phyloP scores from a whole-genome alignment of 2,113 vertebrate species.

The Daubentonia madagascariensis region DNA sequence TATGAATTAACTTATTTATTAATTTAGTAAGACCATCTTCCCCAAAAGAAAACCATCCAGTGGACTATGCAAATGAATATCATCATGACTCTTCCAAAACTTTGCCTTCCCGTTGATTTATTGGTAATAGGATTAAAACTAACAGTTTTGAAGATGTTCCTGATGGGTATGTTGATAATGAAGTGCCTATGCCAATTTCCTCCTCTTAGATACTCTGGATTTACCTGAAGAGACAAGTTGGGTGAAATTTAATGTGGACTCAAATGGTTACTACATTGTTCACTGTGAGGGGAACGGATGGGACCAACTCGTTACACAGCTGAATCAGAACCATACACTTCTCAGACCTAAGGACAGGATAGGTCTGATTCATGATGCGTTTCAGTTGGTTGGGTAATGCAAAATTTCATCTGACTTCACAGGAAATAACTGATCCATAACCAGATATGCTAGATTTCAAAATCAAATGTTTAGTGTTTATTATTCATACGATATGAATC shows the following conservation, averaged over 20 bases:
- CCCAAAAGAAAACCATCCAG: not conserved
- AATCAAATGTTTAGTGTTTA: not conserved
- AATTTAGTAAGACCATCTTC: not conserved
- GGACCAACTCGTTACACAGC: slow-evolving; percentile 79
- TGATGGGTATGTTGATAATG: not conserved
- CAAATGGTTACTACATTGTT: slow-evolving; percentile 87
- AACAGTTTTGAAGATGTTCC: not conserved
- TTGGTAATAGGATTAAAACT: not conserved
- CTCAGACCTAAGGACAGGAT: slow-evolving; percentile 86
- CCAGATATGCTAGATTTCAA: not conserved
- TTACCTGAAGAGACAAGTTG: slow-evolving; percentile 80
- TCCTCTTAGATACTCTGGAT: slow-evolving; percentile 79
- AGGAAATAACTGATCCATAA: not conserved
- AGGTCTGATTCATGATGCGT: slow-evolving; percentile 85
- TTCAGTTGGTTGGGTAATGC: slow-evolving; percentile 86
- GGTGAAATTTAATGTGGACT: slow-evolving; percentile 87
- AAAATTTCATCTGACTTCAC: not conserved
- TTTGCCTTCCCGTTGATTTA: not conserved
- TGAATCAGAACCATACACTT: slow-evolving; percentile 85
- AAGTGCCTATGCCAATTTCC: not conserved
- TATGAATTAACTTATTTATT: not conserved
- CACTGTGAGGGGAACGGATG: slow-evolving; percentile 86
- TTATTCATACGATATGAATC: not conserved
- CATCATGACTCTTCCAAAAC: not conserved
- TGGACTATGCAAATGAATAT: not conserved